Conservation (phyloP, 2,888 invertebrate genomes). For the Caenorhabditis sp. region DNA sequence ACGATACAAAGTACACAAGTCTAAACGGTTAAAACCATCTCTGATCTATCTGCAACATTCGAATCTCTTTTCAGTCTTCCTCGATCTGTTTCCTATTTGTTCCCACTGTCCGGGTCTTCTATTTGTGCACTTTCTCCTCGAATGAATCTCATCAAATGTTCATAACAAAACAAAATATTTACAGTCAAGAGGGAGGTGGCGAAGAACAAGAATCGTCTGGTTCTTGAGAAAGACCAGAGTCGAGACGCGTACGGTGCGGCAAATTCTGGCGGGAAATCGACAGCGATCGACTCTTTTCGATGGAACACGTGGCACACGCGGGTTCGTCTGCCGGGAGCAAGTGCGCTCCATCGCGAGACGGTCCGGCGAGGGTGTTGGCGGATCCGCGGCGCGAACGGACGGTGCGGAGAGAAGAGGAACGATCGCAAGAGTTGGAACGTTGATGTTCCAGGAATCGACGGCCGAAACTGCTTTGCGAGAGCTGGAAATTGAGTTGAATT, state of each 20-base stretch:
- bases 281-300: constrained; percentile 29
- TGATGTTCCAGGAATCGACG: constrained; percentile 63
- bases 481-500: constrained; percentile 60
- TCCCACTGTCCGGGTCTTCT: neutral
- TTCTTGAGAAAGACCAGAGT: constrained; percentile 46
- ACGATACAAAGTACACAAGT: constrained; percentile 52
- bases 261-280: constrained; percentile 35
- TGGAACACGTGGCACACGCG: constrained; percentile 34
- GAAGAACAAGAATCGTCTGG: constrained; percentile 12
- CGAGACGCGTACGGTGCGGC: constrained; percentile 39
- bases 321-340: no score
- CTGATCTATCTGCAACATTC: constrained; percentile 5
- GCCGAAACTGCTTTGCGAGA: constrained; percentile 71
- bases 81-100: constrained; percentile 10
- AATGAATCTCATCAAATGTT: neutral
- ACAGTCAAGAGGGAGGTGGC: constrained; percentile 16
- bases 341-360: constrained; percentile 9
- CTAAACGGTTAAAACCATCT: neutral
- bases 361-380: constrained; percentile 26
- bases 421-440: constrained; percentile 56
- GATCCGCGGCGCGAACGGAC: constrained; percentile 65
- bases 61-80: neutral
- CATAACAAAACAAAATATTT: constrained; percentile 12
- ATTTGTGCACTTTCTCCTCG: neutral
- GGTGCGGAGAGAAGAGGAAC: constrained; percentile 67